phyloP scores from a whole-genome alignment of 2,888 invertebrate genomes.

The Apamea sordens region DNA sequence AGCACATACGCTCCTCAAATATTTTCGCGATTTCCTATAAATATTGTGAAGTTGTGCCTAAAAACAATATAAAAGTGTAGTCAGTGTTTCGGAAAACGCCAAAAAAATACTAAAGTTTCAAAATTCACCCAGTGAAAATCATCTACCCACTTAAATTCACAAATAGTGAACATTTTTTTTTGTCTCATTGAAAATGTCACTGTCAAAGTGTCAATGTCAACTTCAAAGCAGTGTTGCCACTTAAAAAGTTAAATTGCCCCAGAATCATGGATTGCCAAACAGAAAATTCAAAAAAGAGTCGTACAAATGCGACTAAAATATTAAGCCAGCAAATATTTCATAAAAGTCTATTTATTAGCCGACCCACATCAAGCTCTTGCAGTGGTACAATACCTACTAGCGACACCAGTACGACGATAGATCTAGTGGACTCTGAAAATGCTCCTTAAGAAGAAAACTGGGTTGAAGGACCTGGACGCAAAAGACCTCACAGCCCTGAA shows the following conservation, averaged over 20 bases:
- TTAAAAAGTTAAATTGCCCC: neutral
- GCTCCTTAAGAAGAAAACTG: conserved; percentile 1
- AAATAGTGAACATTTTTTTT: too few relatives aligned
- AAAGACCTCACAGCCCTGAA: neutral
- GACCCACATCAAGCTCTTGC: conserved; percentile 2
- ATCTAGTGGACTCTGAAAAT: neutral
- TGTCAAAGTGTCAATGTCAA: too few relatives aligned
- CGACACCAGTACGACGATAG: neutral
- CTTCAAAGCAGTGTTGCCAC: neutral
- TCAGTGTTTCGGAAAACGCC: too few relatives aligned
- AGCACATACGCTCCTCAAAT: too few relatives aligned
- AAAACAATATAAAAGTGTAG: too few relatives aligned
- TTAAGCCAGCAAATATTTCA: conserved; percentile 12
- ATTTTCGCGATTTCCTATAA: too few relatives aligned
- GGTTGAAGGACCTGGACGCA: conserved; percentile 4
- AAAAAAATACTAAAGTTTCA: too few relatives aligned
- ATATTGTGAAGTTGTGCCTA: too few relatives aligned
- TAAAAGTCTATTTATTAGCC: conserved; percentile 1
- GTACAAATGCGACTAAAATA: neutral
- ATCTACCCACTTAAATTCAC: too few relatives aligned
- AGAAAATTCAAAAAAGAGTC: neutral
- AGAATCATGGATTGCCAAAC: neutral
- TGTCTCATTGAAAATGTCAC: too few relatives aligned
- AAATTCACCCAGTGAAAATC: too few relatives aligned
- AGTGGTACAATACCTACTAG: conserved; percentile 1